These are phyloP conservation scores for Deroplatys truncata DNA, from an alignment of 2,888 invertebrate genomes.

Conservation along the genomic window DNA sequence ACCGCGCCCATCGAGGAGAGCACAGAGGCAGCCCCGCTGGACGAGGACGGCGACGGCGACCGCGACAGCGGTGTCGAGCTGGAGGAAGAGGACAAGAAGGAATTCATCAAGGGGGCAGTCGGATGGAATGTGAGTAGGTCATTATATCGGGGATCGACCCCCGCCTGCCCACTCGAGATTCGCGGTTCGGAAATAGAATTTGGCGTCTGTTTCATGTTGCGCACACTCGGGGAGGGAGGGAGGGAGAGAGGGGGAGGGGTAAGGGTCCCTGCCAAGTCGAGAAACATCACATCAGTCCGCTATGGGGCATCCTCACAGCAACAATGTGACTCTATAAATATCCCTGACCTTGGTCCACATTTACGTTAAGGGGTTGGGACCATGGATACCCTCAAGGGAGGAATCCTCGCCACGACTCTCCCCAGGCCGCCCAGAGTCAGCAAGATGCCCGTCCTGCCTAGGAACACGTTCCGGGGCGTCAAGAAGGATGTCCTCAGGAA, in stretches of 20 bases:
- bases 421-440: background rate
- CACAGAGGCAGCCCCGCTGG: conserved; percentile 17
- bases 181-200: conserved; percentile 12
- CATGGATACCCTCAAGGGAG: background rate
- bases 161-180: background rate
- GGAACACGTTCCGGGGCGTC: conserved; percentile 64
- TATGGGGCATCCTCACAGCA: background rate
- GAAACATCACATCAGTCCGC: background rate
- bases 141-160: background rate
- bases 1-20: conserved; percentile 29
- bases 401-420: background rate
- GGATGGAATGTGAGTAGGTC: conserved; percentile 70
- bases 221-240: background rate
- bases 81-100: conserved; percentile 57
- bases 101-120: conserved; percentile 59
- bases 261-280: background rate
- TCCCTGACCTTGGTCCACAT: background rate
- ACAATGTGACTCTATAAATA: background rate
- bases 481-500: conserved; percentile 70
- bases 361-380: too few relatives aligned
- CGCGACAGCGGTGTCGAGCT: conserved; percentile 43
- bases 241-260: background rate
- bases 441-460: background rate
- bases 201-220: background rate
- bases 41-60: conserved; percentile 32